phyloP scores from a whole-genome alignment of 1,140 invertebrate species.

The Leptoteleia sp. region DNA sequence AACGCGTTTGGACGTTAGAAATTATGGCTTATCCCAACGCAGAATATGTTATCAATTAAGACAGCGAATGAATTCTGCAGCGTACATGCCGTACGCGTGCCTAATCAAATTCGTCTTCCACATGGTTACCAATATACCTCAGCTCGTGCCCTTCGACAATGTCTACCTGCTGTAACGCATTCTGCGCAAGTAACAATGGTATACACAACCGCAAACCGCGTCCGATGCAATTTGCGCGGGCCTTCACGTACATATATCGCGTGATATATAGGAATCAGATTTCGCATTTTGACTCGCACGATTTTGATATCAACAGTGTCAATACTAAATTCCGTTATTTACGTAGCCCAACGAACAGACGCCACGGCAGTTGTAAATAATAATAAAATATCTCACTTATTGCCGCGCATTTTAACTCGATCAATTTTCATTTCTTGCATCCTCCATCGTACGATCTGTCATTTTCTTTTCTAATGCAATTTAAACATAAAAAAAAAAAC shows the following conservation, averaged over 20 bases:
- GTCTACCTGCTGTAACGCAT: slow-evolving; percentile 61
- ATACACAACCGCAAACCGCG: slow-evolving; percentile 65
- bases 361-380: slow-evolving; percentile 25
- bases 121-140: slow-evolving; percentile 61
- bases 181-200: slow-evolving; percentile 62
- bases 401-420: slow-evolving; percentile 1
- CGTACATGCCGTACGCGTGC: slow-evolving; percentile 52
- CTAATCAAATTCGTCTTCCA: slow-evolving; percentile 60
- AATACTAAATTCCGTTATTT: slow-evolving; percentile 59
- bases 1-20: no score
- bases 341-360: slow-evolving; percentile 5
- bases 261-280: slow-evolving; percentile 66
- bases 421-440: no score
- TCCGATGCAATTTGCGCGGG: slow-evolving; percentile 61
- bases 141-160: slow-evolving; percentile 56
- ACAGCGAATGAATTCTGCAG: slow-evolving; percentile 59
- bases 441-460: no score
- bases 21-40: no score
- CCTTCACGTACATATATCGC: slow-evolving; percentile 21
- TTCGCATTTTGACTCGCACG: slow-evolving; percentile 53
- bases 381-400: slow-evolving; percentile 24
- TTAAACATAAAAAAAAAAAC: no score
- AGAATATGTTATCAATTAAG: slow-evolving; percentile 59
- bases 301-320: slow-evolving; percentile 48
- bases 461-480: no score